Conservation (phyloP, 2,113 vertebrate genomes). For the Hypocryptadius cinnamomeus region DNA sequence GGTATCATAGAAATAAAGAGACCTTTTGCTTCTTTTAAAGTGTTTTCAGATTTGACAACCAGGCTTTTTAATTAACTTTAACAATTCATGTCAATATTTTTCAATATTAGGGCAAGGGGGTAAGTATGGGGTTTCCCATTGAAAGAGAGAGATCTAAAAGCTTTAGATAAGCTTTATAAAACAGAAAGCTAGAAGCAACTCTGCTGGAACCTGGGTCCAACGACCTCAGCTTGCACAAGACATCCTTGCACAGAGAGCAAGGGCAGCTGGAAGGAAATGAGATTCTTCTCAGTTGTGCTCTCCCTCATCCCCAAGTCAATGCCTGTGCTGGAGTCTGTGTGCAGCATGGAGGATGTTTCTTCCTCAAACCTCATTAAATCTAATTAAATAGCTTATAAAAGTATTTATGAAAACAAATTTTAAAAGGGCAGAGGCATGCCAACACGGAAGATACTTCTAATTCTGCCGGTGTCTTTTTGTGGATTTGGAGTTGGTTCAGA, state of each 20-base stretch:
- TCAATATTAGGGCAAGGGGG: neutral
- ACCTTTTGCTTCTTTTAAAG: neutral
- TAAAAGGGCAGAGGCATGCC: slow-evolving; percentile 43
- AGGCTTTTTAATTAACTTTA: neutral
- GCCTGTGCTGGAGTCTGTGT: neutral
- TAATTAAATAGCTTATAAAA: slow-evolving; percentile 72
- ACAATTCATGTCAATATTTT: neutral
- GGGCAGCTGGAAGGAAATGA: neutral
- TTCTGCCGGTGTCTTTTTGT: slow-evolving; percentile 67
- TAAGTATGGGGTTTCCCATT: rapidly evolving
- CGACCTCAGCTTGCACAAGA: neutral
- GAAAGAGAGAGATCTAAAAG: neutral
- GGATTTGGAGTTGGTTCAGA: slow-evolving; percentile 73
- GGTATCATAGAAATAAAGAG: neutral
- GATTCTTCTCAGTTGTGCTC: neutral
- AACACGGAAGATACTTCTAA: slow-evolving; percentile 61
- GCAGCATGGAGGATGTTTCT: slow-evolving; percentile 34
- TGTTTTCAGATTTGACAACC: neutral
- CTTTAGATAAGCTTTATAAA: neutral
- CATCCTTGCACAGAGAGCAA: neutral
- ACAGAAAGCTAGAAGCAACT: neutral
- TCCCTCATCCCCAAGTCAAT: neutral
- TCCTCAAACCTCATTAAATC: slow-evolving; percentile 63
- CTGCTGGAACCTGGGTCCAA: neutral
- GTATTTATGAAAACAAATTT: slow-evolving; percentile 61